Evolutionary conservation across 2,888 invertebrate genomes (phyloP).

Genomic region (Rhagonycha lutea): DNA sequence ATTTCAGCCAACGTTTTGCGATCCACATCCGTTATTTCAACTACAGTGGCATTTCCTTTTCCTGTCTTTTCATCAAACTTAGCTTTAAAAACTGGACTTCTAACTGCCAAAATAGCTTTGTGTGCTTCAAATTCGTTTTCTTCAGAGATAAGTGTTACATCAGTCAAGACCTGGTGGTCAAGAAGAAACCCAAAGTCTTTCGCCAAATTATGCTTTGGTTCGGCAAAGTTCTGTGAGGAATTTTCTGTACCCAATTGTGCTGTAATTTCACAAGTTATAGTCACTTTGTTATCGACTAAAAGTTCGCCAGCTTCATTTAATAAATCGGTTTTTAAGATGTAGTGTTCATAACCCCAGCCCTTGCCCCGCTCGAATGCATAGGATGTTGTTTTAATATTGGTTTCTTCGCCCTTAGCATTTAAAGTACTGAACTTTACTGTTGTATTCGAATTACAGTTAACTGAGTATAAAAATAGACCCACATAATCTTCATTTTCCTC

Average conservation of each 20-base stretch:
- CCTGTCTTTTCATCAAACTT: too few species aligned
- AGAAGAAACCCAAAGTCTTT: background rate
- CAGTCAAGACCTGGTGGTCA: background rate
- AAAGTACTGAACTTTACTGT: background rate
- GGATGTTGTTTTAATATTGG: too few species aligned
- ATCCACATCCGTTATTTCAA: too few species aligned
- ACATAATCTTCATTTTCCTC: background rate
- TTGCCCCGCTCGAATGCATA: too few species aligned
- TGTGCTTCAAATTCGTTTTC: constrained; percentile 93
- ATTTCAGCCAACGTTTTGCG: too few species aligned
- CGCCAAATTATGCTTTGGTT: background rate
- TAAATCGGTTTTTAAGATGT: background rate
- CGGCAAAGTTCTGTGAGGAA: background rate
- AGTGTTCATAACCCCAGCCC: background rate
- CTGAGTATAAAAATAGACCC: background rate
- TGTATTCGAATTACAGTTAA: background rate
- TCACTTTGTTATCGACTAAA: too few species aligned
- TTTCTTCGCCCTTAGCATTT: background rate
- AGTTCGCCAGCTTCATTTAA: background rate
- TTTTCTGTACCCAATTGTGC: background rate
- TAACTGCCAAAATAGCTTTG: constrained; percentile 97
- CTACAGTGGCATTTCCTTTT: too few species aligned
- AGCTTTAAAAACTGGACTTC: constrained; percentile 98
- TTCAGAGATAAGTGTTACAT: background rate
- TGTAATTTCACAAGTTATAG: background rate